A percentile compares a stretch with the other conserved stretches of the same genome.
These are phyloP conservation scores for Genyomyrus donnyi DNA, from an alignment of 2,113 vertebrate species.

Conservation along the genomic window DNA sequence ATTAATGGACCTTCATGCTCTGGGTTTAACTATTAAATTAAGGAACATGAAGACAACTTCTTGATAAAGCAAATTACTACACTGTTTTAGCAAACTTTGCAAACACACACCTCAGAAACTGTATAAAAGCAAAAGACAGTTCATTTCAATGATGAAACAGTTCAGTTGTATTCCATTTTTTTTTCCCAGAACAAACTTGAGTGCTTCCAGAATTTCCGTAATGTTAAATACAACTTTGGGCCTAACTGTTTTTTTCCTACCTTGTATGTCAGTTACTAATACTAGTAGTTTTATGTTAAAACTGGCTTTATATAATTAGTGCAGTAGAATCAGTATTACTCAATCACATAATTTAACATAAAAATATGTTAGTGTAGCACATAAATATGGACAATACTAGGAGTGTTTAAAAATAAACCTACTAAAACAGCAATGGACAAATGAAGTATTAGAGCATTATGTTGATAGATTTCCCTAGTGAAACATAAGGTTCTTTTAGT, in stretches of 20 bases:
- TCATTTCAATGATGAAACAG: neutral
- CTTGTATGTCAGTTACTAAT: neutral
- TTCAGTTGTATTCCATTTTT: neutral
- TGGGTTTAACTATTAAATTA: neutral
- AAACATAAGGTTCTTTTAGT: no score
- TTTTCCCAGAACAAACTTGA: neutral
- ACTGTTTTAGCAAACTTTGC: neutral
- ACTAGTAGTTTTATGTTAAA: neutral
- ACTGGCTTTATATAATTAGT: neutral
- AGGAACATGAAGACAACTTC: neutral
- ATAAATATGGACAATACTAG: neutral
- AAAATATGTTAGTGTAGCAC: neutral
- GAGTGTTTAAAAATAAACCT: neutral
- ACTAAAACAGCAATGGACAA: neutral
- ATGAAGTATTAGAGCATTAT: neutral
- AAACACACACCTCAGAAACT: neutral
- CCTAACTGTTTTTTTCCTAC: neutral
- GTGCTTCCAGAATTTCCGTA: neutral
- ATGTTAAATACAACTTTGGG: neutral
- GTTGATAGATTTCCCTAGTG: neutral
- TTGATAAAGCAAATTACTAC: neutral
- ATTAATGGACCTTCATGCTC: neutral
- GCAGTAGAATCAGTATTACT: neutral
- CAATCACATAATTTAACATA: neutral
- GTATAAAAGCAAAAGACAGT: neutral